Base-by-base conservation (phyloP, 2,113 vertebrate species). In the Dissostichus mawsoni region DNA sequence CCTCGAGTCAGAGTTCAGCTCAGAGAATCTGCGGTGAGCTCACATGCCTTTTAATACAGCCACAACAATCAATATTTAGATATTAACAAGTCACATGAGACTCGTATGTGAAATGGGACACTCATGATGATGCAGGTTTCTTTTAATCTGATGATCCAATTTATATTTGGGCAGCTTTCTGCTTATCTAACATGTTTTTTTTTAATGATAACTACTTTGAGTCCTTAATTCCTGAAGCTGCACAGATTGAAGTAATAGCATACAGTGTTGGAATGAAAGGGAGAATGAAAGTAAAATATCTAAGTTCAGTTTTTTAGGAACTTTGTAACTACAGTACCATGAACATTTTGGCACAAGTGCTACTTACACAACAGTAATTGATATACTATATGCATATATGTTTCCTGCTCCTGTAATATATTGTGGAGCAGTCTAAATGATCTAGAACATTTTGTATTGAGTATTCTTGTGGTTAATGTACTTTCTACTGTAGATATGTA, bases 1-100 rank as follows among this genome's bases (percentile, higher is more conserved):
- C 86, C 90, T 99, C 83, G 97, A 99, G 92, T 98, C 98, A 0
- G 98, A 99, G 91, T 99, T 99, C 95, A 99, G 98, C 93, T 99
- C 98, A 11, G 98, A 99, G 94, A 99, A 99, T 87, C 95, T 99
- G 85, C 96, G 96, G 98, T 98, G 91, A 96, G 85, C 9, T 8
- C 2, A 16, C 4, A 0, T 25, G 48, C 47, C 47, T 53, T 25
- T 52, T 44, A 13, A 41, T 14, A 50, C 50, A 68, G 5, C 3
- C 3, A 16, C 12, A 52, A 62, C 23, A 7, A 56, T 33, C 44
- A 50, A 8, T 20, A 36, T 76, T 52, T 50, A 50, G 23, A 13
- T 59, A 18, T 52, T 20, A 47, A 44, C 18, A 48, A 33, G 13
- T 64, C 48, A 74, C 33, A 53, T 12, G 29, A 36, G 11, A 5